A percentile compares a stretch with the other conserved stretches of the same genome.
Evolutionary conservation across 64 coral and sea anemone genomes (phyloP).

Genomic region (Trachythela sp.): DNA sequence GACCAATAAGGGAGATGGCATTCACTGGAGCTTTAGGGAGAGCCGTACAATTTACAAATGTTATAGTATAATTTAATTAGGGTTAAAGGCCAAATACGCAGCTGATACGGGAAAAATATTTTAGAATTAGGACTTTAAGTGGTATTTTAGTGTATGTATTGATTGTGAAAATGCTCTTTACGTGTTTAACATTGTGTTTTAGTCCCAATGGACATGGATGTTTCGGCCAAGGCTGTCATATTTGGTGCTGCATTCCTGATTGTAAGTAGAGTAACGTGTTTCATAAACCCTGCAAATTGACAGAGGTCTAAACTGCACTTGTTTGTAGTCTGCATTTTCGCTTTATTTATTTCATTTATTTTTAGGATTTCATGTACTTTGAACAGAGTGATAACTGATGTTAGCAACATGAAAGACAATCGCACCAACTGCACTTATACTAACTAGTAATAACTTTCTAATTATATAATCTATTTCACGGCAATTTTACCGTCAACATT

Average conservation of each 20-base stretch:
- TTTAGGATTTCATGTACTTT: not conserved
- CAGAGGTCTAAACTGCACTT: not conserved
- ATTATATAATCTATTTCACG: too few relatives aligned
- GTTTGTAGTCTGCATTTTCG: not conserved
- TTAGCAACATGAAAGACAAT: not conserved
- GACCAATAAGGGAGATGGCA: too few relatives aligned
- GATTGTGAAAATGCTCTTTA: not conserved
- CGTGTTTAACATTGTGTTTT: not conserved
- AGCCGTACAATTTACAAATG: too few relatives aligned
- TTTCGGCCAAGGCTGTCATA: conserved; percentile 55
- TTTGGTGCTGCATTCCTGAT: conserved; percentile 56
- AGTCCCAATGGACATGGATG: conserved; percentile 68
- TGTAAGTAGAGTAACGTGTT: conserved; percentile 36
- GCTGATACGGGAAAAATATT: too few relatives aligned
- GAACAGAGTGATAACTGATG: not conserved
- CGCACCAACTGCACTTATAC: too few relatives aligned
- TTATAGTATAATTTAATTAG: too few relatives aligned
- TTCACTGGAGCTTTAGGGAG: too few relatives aligned
- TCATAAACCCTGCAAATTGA: not conserved
- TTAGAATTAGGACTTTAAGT: too few relatives aligned
- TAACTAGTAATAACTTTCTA: too few relatives aligned
- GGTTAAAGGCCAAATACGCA: too few relatives aligned
- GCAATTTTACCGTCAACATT: too few relatives aligned
- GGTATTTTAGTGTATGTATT: too few relatives aligned
- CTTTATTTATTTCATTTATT: not conserved